Percentiles rank a stretch among this genome's conserved stretches.
Evolutionary conservation across 1,140 invertebrate species (phyloP).

Genomic region (Lethocerus indicus): DNA sequence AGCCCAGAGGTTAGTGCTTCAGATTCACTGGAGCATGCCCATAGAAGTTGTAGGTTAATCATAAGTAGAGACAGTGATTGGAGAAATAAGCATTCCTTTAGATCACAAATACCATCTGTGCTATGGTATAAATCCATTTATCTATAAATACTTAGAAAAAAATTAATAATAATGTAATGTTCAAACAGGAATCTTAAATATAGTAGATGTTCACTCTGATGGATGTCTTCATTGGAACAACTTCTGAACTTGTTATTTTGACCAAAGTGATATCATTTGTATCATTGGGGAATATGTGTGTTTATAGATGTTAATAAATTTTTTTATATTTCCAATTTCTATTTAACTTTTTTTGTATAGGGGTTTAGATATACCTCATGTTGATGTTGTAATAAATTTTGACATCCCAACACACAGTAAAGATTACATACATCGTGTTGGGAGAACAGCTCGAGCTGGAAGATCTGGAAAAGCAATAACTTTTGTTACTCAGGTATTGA

Average conservation of each 20-base stretch:
- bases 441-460: slow-evolving; percentile 89
- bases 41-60: no score
- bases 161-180: background rate
- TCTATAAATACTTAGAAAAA: no score
- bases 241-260: background rate
- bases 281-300: background rate
- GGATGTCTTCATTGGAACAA: background rate
- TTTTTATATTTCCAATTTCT: background rate
- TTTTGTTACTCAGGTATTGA: slow-evolving; percentile 55
- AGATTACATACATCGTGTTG: slow-evolving; percentile 93
- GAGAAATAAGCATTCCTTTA: no score
- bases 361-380: slow-evolving; percentile 95
- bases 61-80: no score
- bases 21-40: no score
- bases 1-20: no score
- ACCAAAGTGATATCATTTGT: background rate
- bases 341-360: slow-evolving; percentile 30
- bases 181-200: background rate
- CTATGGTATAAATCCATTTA: no score
- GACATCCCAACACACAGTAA: slow-evolving; percentile 94
- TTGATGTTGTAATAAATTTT: slow-evolving; percentile 95
- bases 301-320: background rate
- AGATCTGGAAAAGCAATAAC: slow-evolving; percentile 68
- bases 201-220: background rate
- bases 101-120: no score